These are phyloP conservation scores for Galleria mellonella DNA, from an alignment of 1,140 invertebrate species.

Conservation along the genomic window DNA sequence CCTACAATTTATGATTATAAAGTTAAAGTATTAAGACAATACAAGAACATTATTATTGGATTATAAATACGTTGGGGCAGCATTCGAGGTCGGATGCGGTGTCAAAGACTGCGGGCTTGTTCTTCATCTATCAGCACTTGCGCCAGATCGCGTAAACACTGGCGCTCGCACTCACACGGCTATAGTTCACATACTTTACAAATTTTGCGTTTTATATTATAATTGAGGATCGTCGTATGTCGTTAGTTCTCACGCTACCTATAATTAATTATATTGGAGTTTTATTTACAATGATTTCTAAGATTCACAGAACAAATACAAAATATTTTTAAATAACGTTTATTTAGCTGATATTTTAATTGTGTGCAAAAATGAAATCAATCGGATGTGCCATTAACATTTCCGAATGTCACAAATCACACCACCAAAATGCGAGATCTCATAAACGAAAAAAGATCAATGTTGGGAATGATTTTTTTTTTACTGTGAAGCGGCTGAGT, in stretches of 20 bases:
- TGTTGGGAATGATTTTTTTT: slow-evolving; percentile 66
- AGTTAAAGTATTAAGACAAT: slow-evolving; percentile 15
- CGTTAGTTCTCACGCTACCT: no score
- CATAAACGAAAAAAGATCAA: slow-evolving; percentile 69
- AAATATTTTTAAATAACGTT: no score
- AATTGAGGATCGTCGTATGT: slow-evolving; percentile 8
- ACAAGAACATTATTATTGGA: slow-evolving; percentile 10
- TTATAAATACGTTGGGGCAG: slow-evolving; percentile 35
- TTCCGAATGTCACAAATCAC: slow-evolving; percentile 73
- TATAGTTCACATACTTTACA: slow-evolving; percentile 19
- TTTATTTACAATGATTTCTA: no score
- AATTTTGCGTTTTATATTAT: slow-evolving; percentile 52
- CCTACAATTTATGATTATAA: not conserved
- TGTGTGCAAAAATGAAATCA: slow-evolving; percentile 33
- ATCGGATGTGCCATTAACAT: slow-evolving; percentile 58
- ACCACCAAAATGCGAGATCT: slow-evolving; percentile 71
- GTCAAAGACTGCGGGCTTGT: slow-evolving; percentile 55
- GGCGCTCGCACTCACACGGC: slow-evolving; percentile 17
- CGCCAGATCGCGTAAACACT: slow-evolving; percentile 59
- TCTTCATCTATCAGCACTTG: slow-evolving; percentile 53
- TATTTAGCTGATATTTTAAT: no score
- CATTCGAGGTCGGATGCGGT: slow-evolving; percentile 32
- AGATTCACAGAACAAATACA: slow-evolving; percentile 7
- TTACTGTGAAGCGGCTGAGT: slow-evolving; percentile 56
- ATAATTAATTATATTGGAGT: no score